Conservation (phyloP, 2,113 vertebrate species). For the Urocitellus parryii region DNA sequence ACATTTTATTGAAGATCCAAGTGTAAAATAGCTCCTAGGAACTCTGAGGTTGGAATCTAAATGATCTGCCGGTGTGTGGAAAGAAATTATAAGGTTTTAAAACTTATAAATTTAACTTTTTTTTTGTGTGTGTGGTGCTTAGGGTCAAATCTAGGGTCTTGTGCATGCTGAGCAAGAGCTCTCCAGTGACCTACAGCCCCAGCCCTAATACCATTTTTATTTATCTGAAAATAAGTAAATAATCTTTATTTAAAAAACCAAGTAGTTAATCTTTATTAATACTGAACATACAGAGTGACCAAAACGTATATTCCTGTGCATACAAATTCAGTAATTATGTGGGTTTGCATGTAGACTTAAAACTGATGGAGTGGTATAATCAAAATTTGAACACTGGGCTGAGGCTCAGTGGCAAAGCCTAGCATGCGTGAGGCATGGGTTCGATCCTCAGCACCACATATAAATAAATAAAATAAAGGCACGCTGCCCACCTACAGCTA, state of each 20-base stretch:
- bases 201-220: neutral
- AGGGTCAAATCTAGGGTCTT: neutral
- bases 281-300: neutral
- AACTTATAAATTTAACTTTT: neutral
- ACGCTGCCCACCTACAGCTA: too few relatives aligned
- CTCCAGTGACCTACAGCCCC: neutral
- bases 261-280: neutral
- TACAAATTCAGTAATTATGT: neutral
- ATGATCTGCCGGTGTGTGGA: neutral
- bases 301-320: neutral
- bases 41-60: neutral
- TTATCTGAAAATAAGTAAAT: neutral
- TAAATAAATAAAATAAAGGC: too few relatives aligned
- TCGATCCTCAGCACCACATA: too few relatives aligned
- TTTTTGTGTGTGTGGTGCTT: neutral
- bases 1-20: constrained; percentile 41
- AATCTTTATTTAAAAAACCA: too few relatives aligned
- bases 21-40: neutral
- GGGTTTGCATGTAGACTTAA: neutral
- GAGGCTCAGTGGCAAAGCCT: too few relatives aligned
- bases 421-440: too few relatives aligned
- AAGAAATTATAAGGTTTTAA: neutral
- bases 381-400: neutral
- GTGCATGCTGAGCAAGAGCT: neutral
- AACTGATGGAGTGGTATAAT: neutral